Evolutionary conservation across 2,797 vertebrate species (phyloP), one percentile per base, ranked within the genome.

Genomic region (Chelon auratus): DNA sequence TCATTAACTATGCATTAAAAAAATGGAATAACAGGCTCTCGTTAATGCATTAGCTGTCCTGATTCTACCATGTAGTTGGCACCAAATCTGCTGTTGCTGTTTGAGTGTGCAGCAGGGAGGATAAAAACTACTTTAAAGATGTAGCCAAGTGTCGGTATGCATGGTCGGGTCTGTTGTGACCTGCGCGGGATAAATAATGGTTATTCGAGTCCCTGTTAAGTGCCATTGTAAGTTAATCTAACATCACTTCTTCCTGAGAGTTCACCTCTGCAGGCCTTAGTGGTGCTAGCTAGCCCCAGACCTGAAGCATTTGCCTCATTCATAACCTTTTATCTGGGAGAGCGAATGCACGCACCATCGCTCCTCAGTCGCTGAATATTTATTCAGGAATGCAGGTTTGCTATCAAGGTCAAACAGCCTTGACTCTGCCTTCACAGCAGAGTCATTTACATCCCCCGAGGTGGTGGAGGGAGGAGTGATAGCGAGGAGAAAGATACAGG

Each of bases 391-490:
- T 61, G 81, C 75, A 69, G 80, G 55, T 87, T 87, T 83, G 77
- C 68, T 89, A 77, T 90, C 90, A 88, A 92, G 90, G 91, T 91
- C 91, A 89, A 85, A 80, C 86, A 85, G 87, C 75, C 57, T 68
- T 65, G 58, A 67, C 78, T 78, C 64, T 78, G 36, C 71, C 79
- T 73, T 81, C 77, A 52, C 87, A 64, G 73, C 71, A 55, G 72
- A 86, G 81, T 81, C 83, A 77, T 83, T 86, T 81, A 76, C 72
- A 76, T 87, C 86, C 82, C 69, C 69, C 0, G 75, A 75, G 78
- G 72, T 62, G 72, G 48, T 9, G 58, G 62, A 56, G 24, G 70
- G 47, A 52, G 68, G 50, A 48, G 68, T 18, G 76, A 79, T 72
- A 54, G 62, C n/a, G 20, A 36, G 14, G 68, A 68, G 65, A 47